These are phyloP conservation scores for Hydraecia micacea DNA, from an alignment of 2,888 invertebrate species.

Conservation along the genomic window DNA sequence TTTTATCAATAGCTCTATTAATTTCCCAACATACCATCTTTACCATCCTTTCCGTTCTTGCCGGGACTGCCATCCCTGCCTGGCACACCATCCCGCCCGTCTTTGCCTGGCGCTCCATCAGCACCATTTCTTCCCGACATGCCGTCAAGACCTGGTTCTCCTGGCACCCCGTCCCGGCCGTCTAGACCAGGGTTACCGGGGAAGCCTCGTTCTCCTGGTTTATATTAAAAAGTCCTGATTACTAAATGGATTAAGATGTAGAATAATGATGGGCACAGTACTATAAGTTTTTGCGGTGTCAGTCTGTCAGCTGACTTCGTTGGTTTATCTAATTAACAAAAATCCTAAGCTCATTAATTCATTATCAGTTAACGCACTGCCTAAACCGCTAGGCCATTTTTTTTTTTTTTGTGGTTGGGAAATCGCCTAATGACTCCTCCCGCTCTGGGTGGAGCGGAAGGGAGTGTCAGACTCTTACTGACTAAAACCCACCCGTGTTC, in stretches of 20 bases:
- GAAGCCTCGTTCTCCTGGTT: slow-evolving; percentile 92
- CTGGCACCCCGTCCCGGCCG: slow-evolving; percentile 97
- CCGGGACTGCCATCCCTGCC: slow-evolving; percentile 93
- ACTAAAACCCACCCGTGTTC: too few species aligned
- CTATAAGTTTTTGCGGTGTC: not conserved
- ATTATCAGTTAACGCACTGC: not conserved
- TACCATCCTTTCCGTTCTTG: slow-evolving; percentile 88
- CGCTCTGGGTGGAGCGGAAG: too few species aligned
- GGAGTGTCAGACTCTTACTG: too few species aligned
- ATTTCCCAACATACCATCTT: slow-evolving; percentile 77
- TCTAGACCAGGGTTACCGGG: slow-evolving; percentile 94
- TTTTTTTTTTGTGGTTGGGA: too few species aligned
- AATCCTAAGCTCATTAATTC: not conserved
- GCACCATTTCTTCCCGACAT: slow-evolving; percentile 96
- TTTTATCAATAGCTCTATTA: not conserved
- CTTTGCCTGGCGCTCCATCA: slow-evolving; percentile 94
- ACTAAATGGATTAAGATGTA: not conserved
- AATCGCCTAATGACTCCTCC: too few species aligned
- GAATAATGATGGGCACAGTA: not conserved
- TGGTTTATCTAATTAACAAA: not conserved
- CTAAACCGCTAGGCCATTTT: not conserved
- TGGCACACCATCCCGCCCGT: slow-evolving; percentile 93
- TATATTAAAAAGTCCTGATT: not conserved
- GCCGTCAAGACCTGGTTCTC: slow-evolving; percentile 97
- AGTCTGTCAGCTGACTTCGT: not conserved